Base-by-base conservation (phyloP, 2,797 vertebrate genomes). In the Gallinago solitaria region DNA sequence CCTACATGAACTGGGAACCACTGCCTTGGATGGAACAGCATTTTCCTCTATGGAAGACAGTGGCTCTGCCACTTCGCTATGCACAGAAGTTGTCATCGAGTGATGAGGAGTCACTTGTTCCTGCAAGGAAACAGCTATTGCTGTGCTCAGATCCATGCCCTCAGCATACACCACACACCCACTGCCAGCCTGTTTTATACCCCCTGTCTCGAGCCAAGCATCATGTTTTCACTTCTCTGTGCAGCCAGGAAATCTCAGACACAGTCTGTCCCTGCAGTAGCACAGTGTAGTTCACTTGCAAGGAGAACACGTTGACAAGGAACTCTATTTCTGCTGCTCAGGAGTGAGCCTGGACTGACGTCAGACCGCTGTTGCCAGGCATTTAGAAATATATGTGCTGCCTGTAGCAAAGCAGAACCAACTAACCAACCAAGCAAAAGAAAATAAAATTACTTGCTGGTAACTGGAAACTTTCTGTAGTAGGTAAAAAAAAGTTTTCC, bases 301-400 rank as follows among this genome's bases (percentile, higher is more conserved):
- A 43, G 77, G 59, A 57, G 56, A 57, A 35, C 60, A 33, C 27
- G 0, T 13, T 24, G 56, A 54, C n/a, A 11, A n/a, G 53, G 15
- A 48, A 28, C 37, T 21, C 32, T 3, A 4, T 51, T 78, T 14
- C 77, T 28, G 69, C 9, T 27, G 64, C 77, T 88, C 93, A 5
- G 69, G 27, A 78, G 20, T 0, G 33, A 28, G 77, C 43, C 81
- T 41, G 83, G 16, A 6, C 79, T 88, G 86, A 80, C 11, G 17
- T 90, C 85, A 85, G 63, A 51, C 33, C 69, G 0, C 89, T 80
- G 83, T 77, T 94, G 76, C 89, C 91, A 86, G 73, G 86, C 68
- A 6, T 37, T 57, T 18, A 13, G 76, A 45, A 77, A 45, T 41
- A 12, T 0, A 9, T 18, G 51, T 27, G 2, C 33, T 18, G 64